phyloP scores from a whole-genome alignment of 1,140 invertebrate species.

The Formica selysi region DNA sequence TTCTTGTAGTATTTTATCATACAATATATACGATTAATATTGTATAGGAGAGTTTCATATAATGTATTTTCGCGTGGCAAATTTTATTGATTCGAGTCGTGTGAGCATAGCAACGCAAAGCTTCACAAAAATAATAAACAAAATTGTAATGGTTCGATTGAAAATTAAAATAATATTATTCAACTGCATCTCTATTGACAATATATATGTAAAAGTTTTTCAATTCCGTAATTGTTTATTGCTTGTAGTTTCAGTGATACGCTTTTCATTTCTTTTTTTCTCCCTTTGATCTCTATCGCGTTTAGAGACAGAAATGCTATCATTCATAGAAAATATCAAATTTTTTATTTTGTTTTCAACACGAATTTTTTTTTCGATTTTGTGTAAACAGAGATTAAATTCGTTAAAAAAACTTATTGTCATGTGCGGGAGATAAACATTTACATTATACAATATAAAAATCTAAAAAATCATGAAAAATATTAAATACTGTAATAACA shows the following conservation, averaged over 20 bases:
- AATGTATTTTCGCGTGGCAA: not conserved
- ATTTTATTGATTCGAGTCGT: conserved; percentile 24
- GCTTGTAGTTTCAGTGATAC: not conserved
- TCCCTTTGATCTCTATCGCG: not conserved
- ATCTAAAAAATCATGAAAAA: not conserved
- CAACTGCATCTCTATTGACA: not conserved
- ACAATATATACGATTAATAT: not conserved
- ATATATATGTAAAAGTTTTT: not conserved
- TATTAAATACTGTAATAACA: not conserved
- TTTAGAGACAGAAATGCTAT: not conserved
- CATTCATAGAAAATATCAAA: not conserved
- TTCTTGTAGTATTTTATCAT: not conserved
- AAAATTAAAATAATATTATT: conserved; percentile 1
- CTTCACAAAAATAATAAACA: conserved; percentile 8
- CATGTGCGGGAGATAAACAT: not conserved
- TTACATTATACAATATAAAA: not conserved
- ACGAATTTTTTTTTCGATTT: not conserved
- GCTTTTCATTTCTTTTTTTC: not conserved
- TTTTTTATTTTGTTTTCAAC: not conserved
- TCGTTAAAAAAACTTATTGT: not conserved
- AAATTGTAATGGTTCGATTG: not conserved
- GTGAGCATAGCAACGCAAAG: not conserved
- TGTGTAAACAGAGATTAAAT: not conserved
- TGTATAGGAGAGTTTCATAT: not conserved
- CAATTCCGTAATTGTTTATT: not conserved